Evolutionary conservation across 2,888 invertebrate genomes (phyloP), one percentile per base, ranked within the genome.

Genomic region (Temnothorax rugatulus): DNA sequence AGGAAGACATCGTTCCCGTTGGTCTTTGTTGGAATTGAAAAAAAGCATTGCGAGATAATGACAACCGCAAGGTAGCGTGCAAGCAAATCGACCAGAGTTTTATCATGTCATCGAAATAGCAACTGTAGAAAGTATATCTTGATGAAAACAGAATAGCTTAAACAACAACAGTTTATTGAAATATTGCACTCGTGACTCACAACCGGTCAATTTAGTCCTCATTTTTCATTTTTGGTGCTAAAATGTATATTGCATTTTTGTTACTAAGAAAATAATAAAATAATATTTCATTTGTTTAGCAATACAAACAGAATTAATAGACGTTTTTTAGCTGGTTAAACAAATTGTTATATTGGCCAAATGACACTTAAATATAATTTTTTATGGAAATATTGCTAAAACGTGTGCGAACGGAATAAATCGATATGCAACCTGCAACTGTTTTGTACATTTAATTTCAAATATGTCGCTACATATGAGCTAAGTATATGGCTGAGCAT

Each of bases 61-160:
- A 71, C 73, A 34, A 18, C 18, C 15, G 63, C 50, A 69, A 57
- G 25, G 15, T 63, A 44, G 25, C 54, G 73, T 18, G 79, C 54
- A 75, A 79, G 59, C 47, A 63, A 86, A 84, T 88, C 81, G 63
- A 59, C 52, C 44, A 68, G 61, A 84, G 64, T 88, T 68, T 86
- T 64, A 84, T 88, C 84, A 76, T 63, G 76, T 84, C n/a, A 74
- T 69, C 21, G 52, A 73, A 77, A 81, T 64, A 47, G 34, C 15
- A 38, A 15, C n/a, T 34, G 34, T 18, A 74, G 52, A 71, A 69
- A 75, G n/a, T 41, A 25, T 13, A 13, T 76, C 15, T 52, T 15
- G 44, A 44, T 44, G n/a, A 44, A 52, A 54, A 68, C 29, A n/a
- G 41, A 25, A n/a, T 11, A 4, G 52, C 11, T 38, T 52, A 64